Conservation (phyloP, 2,888 invertebrate genomes). For the Pachycephus smyrnensis region DNA sequence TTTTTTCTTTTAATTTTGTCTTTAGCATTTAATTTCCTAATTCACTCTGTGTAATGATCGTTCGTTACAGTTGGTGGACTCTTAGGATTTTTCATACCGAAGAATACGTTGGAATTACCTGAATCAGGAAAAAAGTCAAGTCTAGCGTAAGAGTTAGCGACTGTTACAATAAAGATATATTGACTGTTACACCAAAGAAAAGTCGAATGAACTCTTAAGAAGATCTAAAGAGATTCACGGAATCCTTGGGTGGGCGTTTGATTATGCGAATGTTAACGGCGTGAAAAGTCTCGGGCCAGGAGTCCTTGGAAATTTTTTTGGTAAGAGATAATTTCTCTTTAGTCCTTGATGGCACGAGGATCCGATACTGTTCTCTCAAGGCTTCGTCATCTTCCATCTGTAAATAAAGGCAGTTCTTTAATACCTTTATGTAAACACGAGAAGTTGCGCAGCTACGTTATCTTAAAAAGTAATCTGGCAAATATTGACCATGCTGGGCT, state of each 20-base stretch:
- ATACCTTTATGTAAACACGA: neutral
- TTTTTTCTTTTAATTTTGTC: neutral
- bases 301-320: neutral
- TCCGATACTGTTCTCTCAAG: neutral
- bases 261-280: conserved; percentile 34
- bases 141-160: neutral
- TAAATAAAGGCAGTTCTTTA: neutral
- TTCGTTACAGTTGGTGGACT: neutral
- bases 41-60: neutral
- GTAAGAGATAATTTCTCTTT: neutral
- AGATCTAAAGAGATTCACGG: neutral
- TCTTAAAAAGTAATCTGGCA: neutral
- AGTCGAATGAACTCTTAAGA: neutral
- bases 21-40: neutral
- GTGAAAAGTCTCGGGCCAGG: conserved; percentile 22
- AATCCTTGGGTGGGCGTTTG: conserved; percentile 28
- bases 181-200: neutral
- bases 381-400: neutral
- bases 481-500: neutral
- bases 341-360: neutral
- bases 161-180: neutral
- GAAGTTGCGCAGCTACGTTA: neutral
- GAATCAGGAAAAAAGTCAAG: neutral
- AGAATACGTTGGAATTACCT: neutral
- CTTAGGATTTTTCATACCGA: neutral